Evolutionary conservation across 2,113 vertebrate genomes (phyloP), one percentile per base, ranked within the genome.

Genomic region (Columba livia): DNA sequence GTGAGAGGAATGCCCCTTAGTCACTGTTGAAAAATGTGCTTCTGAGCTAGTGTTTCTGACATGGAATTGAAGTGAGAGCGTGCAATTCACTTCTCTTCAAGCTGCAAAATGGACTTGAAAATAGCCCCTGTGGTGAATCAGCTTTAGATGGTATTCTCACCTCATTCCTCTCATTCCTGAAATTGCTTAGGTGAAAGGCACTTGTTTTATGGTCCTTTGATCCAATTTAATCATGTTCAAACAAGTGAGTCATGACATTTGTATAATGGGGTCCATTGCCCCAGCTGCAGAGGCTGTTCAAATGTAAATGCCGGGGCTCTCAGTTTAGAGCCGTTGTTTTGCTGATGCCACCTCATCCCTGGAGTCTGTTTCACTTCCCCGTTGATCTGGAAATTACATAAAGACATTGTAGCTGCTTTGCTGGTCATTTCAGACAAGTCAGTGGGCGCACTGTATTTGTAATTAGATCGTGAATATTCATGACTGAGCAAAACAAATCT

Each of bases 151-250:
- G 88, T 79, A 83, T 88, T 94, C 89, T 88, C 62, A 85, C 36
- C 83, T 92, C 94, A 95, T 96, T 92, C 96, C 50, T 94, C 84
- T 94, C 94, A 72, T 97, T 97, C 94, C 64, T 94, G 74, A 79
- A 66, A 91, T 96, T 75, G 58, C 74, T 94, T 89, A 85, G 84
- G 96, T 89, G 95, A 96, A 97, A 96, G 88, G 90, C 96, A 79
- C 86, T 97, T 96, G 86, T 75, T 95, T 89, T 58, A 32, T 89
- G 73, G 73, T 74, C 84, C 83, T 96, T 94, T 90, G 95, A 95
- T 95, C 88, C 88, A 58, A 34, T 81, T 96, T 93, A 97, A 94
- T 95, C 83, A 62, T 74, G 88, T 86, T 94, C 80, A 86, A 94
- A 92, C 88, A 44, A 96, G 84, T 94, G 96, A 97, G 83, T 96